Percentiles rank a stretch among this genome's conserved stretches.
Evolutionary conservation across 2,113 vertebrate genomes (phyloP).

Genomic region (Bagarius yarrelli): DNA sequence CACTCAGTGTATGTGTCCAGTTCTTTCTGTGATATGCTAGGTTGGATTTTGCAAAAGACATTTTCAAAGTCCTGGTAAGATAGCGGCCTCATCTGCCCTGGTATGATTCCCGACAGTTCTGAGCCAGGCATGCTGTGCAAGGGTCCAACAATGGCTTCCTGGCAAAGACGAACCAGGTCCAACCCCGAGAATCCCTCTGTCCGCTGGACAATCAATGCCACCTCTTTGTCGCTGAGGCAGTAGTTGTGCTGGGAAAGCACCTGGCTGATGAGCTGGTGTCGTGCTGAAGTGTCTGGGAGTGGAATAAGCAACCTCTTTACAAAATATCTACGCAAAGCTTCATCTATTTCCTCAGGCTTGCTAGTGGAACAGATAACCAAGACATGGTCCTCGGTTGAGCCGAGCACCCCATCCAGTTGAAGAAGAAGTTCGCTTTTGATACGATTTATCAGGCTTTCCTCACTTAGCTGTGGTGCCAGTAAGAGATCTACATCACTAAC

Average conservation of each 20-base stretch:
- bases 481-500: slow-evolving; percentile 96
- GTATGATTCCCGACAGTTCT: slow-evolving; percentile 91
- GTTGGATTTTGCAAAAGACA: slow-evolving; percentile 99
- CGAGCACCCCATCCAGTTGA: slow-evolving; percentile 93
- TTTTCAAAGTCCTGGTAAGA: slow-evolving; percentile 99
- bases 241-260: slow-evolving; percentile 99
- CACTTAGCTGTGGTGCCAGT: slow-evolving; percentile 86
- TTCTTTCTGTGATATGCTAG: slow-evolving; percentile 99
- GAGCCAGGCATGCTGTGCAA: slow-evolving; percentile 89
- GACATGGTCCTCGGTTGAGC: slow-evolving; percentile 93
- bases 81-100: slow-evolving; percentile 93
- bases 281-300: slow-evolving; percentile 91
- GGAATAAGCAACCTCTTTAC: slow-evolving; percentile 97
- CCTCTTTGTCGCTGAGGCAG: slow-evolving; percentile 98
- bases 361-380: slow-evolving; percentile 96
- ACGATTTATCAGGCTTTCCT: slow-evolving; percentile 91
- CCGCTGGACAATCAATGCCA: slow-evolving; percentile 94
- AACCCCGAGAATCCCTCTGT: slow-evolving; percentile 98
- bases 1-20: slow-evolving; percentile 97
- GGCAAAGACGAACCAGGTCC: slow-evolving; percentile 93
- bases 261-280: slow-evolving; percentile 99
- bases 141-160: slow-evolving; percentile 90
- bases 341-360: slow-evolving; percentile 98
- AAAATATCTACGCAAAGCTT: slow-evolving; percentile 97
- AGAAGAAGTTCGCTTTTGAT: slow-evolving; percentile 96